Percentiles rank a stretch among this genome's conserved stretches.
Evolutionary conservation across 1,140 invertebrate species (phyloP).

Genomic region (Melanaphis sacchari): DNA sequence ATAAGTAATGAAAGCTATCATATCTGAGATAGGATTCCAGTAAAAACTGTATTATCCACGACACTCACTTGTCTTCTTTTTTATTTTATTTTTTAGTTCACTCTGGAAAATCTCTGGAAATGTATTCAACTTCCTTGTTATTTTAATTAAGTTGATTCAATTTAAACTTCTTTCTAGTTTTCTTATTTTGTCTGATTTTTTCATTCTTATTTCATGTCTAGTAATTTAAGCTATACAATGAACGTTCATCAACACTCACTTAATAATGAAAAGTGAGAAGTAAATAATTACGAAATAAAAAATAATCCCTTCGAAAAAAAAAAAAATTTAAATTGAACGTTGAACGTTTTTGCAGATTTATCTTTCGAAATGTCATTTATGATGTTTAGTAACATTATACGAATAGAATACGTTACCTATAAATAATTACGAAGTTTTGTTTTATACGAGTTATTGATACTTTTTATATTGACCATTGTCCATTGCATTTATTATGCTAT

Average conservation of each 20-base stretch:
- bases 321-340: background rate
- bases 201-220: background rate
- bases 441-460: background rate
- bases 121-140: background rate
- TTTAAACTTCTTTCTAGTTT: background rate
- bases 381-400: background rate
- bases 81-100: background rate
- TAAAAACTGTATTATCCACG: background rate
- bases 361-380: background rate
- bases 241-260: background rate
- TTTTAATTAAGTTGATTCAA: conserved; percentile 43
- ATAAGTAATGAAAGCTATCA: background rate
- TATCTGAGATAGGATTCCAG: background rate
- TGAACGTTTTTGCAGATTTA: background rate
- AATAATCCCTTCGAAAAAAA: background rate
- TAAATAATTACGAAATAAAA: background rate
- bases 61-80: background rate
- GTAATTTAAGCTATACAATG: conserved; percentile 22
- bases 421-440: background rate
- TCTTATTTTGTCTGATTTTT: background rate
- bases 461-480: background rate
- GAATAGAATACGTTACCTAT: background rate
- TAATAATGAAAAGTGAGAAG: background rate
- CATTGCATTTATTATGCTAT: background rate
- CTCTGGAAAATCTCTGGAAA: background rate